Conservation (phyloP, 2,113 vertebrate genomes). For the Aegithalos caudatus region DNA sequence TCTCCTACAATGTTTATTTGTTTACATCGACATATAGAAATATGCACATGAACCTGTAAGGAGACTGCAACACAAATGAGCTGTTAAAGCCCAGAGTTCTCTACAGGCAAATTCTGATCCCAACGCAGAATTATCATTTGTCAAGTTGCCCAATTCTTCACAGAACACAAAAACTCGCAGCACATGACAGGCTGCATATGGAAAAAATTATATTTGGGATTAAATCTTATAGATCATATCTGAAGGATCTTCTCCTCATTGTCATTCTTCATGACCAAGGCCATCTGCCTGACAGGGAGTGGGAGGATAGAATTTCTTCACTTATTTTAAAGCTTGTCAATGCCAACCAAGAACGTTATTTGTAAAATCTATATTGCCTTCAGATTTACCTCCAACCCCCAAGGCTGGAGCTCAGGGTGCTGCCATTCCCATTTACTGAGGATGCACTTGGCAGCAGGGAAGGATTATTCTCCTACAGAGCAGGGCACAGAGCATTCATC, state of each 20-base stretch:
- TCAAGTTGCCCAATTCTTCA: neutral
- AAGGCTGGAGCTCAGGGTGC: neutral
- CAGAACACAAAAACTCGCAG: neutral
- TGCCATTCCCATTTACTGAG: neutral
- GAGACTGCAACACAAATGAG: neutral
- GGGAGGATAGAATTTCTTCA: conserved; percentile 11
- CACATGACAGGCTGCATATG: neutral
- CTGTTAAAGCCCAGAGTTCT: neutral
- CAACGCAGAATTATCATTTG: neutral
- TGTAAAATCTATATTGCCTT: neutral
- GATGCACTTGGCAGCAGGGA: neutral
- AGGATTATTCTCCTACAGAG: rapidly evolving
- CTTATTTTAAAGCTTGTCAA: conserved; percentile 7
- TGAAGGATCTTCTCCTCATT: conserved; percentile 12
- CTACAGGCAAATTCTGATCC: neutral
- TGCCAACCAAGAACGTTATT: neutral
- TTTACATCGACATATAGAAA: rapidly evolving
- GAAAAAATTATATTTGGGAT: neutral
- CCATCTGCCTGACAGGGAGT: conserved; percentile 29
- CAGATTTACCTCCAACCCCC: neutral
- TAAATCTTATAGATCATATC: neutral
- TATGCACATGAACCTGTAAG: neutral
- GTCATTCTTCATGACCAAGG: conserved; percentile 20
- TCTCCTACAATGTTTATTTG: neutral
- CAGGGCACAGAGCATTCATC: neutral